phyloP scores from a whole-genome alignment of 2,888 invertebrate species.

The Eupithecia insigniata region DNA sequence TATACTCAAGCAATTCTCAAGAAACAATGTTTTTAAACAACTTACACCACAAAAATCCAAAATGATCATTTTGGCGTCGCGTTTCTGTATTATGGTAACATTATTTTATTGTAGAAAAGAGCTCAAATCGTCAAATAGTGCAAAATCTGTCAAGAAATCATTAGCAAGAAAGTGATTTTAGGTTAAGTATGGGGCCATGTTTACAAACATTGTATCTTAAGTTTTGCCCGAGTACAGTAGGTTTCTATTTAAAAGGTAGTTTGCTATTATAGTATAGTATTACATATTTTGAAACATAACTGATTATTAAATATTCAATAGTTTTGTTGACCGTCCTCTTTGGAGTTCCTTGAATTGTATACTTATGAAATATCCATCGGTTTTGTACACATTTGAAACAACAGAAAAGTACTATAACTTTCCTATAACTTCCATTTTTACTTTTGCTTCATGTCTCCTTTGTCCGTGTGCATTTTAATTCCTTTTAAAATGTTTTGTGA shows the following conservation, averaged over 20 bases:
- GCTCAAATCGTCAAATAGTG: neutral
- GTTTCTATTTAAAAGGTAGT: neutral
- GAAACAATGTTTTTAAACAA: neutral
- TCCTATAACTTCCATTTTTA: no score
- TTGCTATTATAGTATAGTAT: constrained; percentile 1
- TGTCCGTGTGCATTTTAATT: neutral
- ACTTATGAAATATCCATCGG: constrained; percentile 28
- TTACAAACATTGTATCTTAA: neutral
- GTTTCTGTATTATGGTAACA: neutral
- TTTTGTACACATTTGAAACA: constrained; percentile 24
- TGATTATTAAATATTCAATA: constrained; percentile 28
- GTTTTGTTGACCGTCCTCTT: constrained; percentile 56
- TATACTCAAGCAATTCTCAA: neutral
- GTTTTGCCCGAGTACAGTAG: neutral
- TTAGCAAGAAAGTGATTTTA: neutral
- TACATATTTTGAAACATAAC: constrained; percentile 16
- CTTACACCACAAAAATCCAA: neutral
- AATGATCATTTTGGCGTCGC: neutral
- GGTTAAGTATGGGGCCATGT: no score
- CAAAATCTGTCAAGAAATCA: neutral
- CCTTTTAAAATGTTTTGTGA: neutral
- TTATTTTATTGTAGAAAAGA: neutral
- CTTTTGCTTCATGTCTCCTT: neutral
- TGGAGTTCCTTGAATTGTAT: constrained; percentile 54
- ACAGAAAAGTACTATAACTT: neutral